Conservation (phyloP, 2,113 vertebrate species). For the Balaenoptera acutorostrata region DNA sequence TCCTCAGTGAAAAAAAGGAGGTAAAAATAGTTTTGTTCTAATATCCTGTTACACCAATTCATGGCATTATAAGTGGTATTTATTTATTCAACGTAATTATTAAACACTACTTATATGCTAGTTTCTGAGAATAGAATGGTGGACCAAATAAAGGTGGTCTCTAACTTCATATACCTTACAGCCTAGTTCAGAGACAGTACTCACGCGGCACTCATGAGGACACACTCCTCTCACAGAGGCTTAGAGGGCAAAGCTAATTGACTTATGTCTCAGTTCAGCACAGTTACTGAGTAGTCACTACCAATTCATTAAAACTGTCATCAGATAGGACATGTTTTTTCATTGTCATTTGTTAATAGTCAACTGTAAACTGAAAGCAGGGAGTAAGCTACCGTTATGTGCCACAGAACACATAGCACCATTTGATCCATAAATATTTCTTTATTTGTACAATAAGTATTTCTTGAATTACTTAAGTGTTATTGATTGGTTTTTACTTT, state of each 20-base stretch:
- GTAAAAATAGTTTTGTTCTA: background rate
- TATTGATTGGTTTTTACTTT: background rate
- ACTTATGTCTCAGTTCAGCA: background rate
- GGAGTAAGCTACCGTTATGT: background rate
- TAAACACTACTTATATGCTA: background rate
- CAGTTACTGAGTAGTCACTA: background rate
- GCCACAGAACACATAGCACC: background rate
- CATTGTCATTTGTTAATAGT: background rate
- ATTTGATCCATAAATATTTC: background rate
- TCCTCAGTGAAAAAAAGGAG: background rate
- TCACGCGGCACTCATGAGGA: too few relatives aligned
- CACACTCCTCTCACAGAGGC: background rate
- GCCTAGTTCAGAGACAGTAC: background rate
- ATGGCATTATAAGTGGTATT: background rate
- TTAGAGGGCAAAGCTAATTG: background rate
- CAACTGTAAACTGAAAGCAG: background rate
- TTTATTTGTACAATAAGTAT: background rate
- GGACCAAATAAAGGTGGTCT: background rate
- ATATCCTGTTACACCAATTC: background rate
- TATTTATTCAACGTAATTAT: background rate
- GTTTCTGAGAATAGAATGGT: background rate
- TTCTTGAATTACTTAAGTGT: background rate
- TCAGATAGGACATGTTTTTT: background rate
- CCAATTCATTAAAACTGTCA: background rate
- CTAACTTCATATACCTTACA: background rate